Evolutionary conservation across 2,113 vertebrate genomes (phyloP).

Genomic region (Ammospiza caudacuta): DNA sequence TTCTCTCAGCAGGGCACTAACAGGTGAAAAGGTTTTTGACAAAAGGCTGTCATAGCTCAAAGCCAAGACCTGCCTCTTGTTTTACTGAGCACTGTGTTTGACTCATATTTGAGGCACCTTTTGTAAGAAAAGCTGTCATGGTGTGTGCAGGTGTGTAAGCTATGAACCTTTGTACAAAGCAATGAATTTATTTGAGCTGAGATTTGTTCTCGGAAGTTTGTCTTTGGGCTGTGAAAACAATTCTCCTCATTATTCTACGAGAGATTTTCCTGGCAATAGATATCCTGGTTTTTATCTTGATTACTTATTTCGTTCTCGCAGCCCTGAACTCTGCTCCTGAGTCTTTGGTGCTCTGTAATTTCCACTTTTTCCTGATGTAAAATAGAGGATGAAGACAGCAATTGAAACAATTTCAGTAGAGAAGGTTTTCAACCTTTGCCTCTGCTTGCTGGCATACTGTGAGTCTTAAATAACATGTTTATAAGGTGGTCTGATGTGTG

Average conservation of each 20-base stretch:
- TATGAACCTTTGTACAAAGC: background rate
- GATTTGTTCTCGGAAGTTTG: slow-evolving; percentile 2
- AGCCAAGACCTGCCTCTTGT: background rate
- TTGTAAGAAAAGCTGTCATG: background rate
- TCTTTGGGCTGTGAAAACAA: background rate
- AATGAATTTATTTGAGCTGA: background rate
- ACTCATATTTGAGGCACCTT: background rate
- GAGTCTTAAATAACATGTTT: slow-evolving; percentile 31
- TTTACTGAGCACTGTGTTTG: background rate
- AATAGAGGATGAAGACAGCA: background rate
- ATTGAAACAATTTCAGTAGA: background rate
- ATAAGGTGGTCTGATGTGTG: background rate
- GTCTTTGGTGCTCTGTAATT: background rate
- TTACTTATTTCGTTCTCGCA: background rate
- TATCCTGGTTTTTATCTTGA: background rate
- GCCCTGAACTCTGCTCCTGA: background rate
- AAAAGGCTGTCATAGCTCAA: background rate
- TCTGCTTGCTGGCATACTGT: background rate
- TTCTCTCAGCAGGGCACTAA: background rate
- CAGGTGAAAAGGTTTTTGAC: background rate
- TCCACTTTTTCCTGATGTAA: background rate
- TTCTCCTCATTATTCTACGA: background rate
- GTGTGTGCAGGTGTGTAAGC: slow-evolving; percentile 1
- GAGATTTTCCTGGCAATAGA: background rate
- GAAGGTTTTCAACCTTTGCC: background rate